A percentile compares a stretch with the other conserved stretches of the same genome.
Evolutionary conservation across 2,888 invertebrate genomes (phyloP).

Genomic region (Phortica magna): DNA sequence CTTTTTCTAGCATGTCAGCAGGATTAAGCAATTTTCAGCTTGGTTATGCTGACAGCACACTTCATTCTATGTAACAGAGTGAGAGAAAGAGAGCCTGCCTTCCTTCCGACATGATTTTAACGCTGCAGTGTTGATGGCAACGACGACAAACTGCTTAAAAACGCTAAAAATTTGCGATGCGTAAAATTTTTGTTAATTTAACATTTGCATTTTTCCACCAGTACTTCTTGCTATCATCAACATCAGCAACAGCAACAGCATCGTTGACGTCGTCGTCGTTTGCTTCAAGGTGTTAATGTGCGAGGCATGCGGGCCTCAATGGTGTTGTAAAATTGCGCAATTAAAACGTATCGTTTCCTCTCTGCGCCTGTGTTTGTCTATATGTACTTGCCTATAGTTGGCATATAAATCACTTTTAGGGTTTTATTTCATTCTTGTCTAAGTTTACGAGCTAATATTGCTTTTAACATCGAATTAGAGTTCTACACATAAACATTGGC

Average conservation of each 20-base stretch:
- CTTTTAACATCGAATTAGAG: background rate
- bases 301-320: background rate
- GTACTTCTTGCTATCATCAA: background rate
- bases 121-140: background rate
- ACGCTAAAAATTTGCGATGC: slow-evolving; percentile 62
- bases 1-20: slow-evolving; percentile 65
- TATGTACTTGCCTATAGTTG: background rate
- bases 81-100: background rate
- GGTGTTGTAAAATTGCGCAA: slow-evolving; percentile 39
- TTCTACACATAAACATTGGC: background rate
- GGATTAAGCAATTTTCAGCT: slow-evolving; percentile 71
- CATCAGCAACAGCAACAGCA: background rate
- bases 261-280: background rate
- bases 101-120: background rate
- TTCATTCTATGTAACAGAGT: slow-evolving; percentile 8
- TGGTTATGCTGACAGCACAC: slow-evolving; percentile 49
- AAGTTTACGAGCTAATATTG: background rate
- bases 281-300: slow-evolving; percentile 15
- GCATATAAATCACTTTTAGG: background rate
- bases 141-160: slow-evolving; percentile 27
- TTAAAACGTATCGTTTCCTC: slow-evolving; percentile 45
- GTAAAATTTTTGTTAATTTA: slow-evolving; percentile 68
- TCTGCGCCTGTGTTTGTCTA: background rate
- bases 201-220: slow-evolving; percentile 26
- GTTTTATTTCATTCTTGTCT: background rate